phyloP scores from a whole-genome alignment of 2,888 invertebrate genomes.

The Branchipolynoe longqiensis region DNA sequence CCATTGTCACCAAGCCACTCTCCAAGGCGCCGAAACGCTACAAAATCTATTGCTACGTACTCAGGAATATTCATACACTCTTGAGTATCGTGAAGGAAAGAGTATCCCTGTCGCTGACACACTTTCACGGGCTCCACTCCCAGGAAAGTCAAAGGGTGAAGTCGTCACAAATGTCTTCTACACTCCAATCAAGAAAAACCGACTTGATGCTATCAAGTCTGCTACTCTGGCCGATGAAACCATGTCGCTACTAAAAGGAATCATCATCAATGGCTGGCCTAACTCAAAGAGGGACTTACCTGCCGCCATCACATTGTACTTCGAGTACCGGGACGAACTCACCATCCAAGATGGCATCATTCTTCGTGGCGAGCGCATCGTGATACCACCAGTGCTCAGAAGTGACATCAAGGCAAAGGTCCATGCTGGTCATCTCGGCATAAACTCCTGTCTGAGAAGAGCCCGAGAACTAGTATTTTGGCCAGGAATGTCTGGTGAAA shows the following conservation, averaged over 20 bases:
- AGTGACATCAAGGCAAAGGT: constrained; percentile 12
- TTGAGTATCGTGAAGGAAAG: too few relatives aligned
- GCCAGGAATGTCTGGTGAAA: constrained; percentile 20
- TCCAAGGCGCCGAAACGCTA: constrained; percentile 69
- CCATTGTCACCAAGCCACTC: constrained; percentile 75
- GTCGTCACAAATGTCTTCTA: too few relatives aligned
- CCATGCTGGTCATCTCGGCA: constrained; percentile 24
- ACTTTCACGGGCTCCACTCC: too few relatives aligned
- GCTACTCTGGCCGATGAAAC: constrained; percentile 52
- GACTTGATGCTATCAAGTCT: too few relatives aligned
- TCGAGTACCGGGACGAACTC: too few relatives aligned
- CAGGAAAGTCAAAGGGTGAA: too few relatives aligned
- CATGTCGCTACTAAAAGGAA: constrained; percentile 41
- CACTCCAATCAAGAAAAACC: too few relatives aligned
- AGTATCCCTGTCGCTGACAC: too few relatives aligned
- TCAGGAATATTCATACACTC: too few relatives aligned
- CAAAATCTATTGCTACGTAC: too few relatives aligned
- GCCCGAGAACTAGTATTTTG: constrained; percentile 36
- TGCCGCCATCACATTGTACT: constrained; percentile 60
- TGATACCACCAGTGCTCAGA: constrained; percentile 28
- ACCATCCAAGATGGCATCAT: constrained; percentile 64
- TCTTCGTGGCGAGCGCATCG: constrained; percentile 58
- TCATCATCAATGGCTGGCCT: constrained; percentile 63
- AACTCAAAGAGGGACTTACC: background rate
- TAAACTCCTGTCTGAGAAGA: constrained; percentile 30